A percentile compares a stretch with the other conserved stretches of the same genome.
These are phyloP conservation scores for Serilophus lunatus DNA, from an alignment of 2,113 vertebrate species.

Conservation along the genomic window DNA sequence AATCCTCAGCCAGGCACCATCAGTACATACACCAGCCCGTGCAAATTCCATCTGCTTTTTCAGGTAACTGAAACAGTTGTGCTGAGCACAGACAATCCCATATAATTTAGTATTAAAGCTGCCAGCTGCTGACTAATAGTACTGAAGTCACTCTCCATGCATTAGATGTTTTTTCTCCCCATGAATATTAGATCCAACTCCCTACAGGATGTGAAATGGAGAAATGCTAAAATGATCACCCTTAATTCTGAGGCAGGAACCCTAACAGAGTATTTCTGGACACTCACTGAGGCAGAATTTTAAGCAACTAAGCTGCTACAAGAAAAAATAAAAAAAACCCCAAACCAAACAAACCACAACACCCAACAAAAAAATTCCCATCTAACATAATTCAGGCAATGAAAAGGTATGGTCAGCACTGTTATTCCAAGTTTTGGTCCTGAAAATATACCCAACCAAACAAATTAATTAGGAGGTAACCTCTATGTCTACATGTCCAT, in stretches of 20 bases:
- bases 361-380: not conserved
- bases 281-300: not conserved
- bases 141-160: not conserved
- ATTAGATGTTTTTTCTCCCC: not conserved
- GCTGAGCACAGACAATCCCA: not conserved
- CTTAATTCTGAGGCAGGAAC: not conserved
- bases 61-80: not conserved
- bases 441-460: not conserved
- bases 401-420: not conserved
- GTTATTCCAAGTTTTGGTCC: not conserved
- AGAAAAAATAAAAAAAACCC: not conserved
- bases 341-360: fast-evolving
- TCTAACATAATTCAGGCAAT: not conserved
- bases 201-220: not conserved
- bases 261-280: not conserved
- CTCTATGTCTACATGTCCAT: not conserved
- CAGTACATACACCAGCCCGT: not conserved
- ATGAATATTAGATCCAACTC: not conserved
- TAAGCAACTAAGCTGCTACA: not conserved
- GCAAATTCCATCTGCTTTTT: not conserved
- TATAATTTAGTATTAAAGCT: not conserved
- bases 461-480: not conserved
- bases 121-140: not conserved
- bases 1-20: not conserved
- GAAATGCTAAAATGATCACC: not conserved